Evolutionary conservation across 2,113 vertebrate species (phyloP), one percentile per base, ranked within the genome.

Genomic region (Orthonyx spaldingii): DNA sequence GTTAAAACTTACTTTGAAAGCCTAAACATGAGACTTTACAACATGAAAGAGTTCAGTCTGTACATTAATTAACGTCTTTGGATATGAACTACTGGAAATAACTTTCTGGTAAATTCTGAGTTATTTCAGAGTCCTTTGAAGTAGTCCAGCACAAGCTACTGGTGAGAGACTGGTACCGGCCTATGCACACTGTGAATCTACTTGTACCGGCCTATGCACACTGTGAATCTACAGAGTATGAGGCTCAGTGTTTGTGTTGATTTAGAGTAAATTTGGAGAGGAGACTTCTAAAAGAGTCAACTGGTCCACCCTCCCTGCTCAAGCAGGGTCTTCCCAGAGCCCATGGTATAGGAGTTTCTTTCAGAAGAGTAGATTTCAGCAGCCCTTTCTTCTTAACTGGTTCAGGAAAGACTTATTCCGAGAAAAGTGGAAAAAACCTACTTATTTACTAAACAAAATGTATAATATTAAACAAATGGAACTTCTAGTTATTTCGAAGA

Each of bases 131-230:
- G 13, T 24, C 18, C 27, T 69, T 13, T 70, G 66, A 95, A 72
- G 35, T 16, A 39, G 47, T 8, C 24, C 32, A 60, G 53, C 21
- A 19, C 9, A 47, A 59, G 30, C 21, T 66, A 21, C n/a, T 44
- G 37, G 17, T 81, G 46, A 41, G n/a, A 50, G 46, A 8, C 8
- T 57, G 23, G 27, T 70, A 33, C 41, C 0, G 1, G 5, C 6
- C 21, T 59, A 1, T 26, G 10, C 1, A 3, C 10, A 3, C 37
- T 33, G 3, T 39, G 41, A 63, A 46, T 49, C 56, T 66, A 13
- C 37, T n/a, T n/a, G 27, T 70, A 33, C 41, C 0, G 1, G 5
- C 6, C 21, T 59, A 1, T 26, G 10, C 1, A 3, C 10, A 3
- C 37, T 33, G 3, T 39, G 41, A 63, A 46, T 49, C 56, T 66